Evolutionary conservation across 2,797 vertebrate species (phyloP), one percentile per base, ranked within the genome.

Genomic region (Loriculus beryllinus): DNA sequence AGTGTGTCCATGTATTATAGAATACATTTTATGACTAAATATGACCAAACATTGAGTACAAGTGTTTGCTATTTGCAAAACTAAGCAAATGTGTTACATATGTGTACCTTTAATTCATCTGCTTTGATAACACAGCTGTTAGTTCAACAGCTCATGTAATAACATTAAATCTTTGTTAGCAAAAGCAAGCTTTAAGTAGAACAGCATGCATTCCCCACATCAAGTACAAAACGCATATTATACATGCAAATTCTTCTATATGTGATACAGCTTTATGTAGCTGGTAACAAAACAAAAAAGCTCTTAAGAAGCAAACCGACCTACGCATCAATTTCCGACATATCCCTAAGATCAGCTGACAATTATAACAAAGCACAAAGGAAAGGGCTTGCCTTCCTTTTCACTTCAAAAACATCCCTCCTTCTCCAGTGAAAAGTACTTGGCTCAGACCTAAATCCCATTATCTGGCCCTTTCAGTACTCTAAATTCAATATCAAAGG

Each of bases 271-370:
- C 22, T 70, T 64, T 25, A 28, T 20, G 10, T 31, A 74, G 28
- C 9, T 74, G 25, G 14, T 49, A 74, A 51, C 48, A 67, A 45
- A 84, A 10, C 6, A 60, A 18, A 79, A 86, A 45, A 1, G 2
- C 9, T 51, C 8, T 43, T 51, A 47, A 64, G 52, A 54, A 83
- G 33, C 2, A 71, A 82, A 45, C 4, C 15, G 3, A 49, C 14
- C 8, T 0, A 0, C 3, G 2, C 18, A 40, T 49, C 40, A 42
- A 22, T 39, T 75, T 75, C 65, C 40, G 42, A 31, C 19, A 26
- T 23, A 33, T 57, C 9, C 6, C 19, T 2, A 5, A 64, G 23
- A 60, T n/a, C 49, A 74, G 11, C 14, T 59, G 76, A 86, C 12
- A 83, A 81, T 63, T 8, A 8, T 19, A 75, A 49, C 8, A 81